These are phyloP conservation scores for Galeruca laticollis DNA, from an alignment of 2,888 invertebrate genomes.

Conservation along the genomic window DNA sequence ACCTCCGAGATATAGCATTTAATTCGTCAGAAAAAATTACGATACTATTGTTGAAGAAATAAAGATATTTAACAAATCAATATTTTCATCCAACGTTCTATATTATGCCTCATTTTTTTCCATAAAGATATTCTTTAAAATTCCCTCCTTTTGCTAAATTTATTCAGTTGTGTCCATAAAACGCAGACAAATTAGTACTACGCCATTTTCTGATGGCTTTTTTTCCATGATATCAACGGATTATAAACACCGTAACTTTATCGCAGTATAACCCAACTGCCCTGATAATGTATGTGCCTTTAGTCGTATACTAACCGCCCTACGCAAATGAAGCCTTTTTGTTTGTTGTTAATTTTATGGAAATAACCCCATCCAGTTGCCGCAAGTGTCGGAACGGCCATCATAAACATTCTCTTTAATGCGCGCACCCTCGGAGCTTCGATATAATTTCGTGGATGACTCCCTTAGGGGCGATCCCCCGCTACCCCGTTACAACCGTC, in stretches of 20 bases:
- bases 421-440: conserved; percentile 56
- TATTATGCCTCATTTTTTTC: no score
- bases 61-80: no score
- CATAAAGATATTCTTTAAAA: no score
- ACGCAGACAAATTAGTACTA: background rate
- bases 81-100: no score
- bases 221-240: conserved; percentile 7
- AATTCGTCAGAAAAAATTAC: no score
- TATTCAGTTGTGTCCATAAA: background rate
- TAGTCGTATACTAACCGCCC: conserved; percentile 32
- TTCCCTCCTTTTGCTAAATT: no score
- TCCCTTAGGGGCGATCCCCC: conserved; percentile 56
- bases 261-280: conserved; percentile 11
- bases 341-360: conserved; percentile 64
- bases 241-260: conserved; percentile 1
- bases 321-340: conserved; percentile 56
- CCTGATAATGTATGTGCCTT: conserved; percentile 27
- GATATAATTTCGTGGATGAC: conserved; percentile 63
- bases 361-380: conserved; percentile 63
- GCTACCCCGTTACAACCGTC: conserved; percentile 61
- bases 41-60: no score
- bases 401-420: conserved; percentile 62
- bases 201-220: background rate
- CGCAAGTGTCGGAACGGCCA: conserved; percentile 63
- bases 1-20: no score